These are phyloP conservation scores for Chelmon rostratus DNA, from an alignment of 2,797 vertebrate species.

Conservation along the genomic window DNA sequence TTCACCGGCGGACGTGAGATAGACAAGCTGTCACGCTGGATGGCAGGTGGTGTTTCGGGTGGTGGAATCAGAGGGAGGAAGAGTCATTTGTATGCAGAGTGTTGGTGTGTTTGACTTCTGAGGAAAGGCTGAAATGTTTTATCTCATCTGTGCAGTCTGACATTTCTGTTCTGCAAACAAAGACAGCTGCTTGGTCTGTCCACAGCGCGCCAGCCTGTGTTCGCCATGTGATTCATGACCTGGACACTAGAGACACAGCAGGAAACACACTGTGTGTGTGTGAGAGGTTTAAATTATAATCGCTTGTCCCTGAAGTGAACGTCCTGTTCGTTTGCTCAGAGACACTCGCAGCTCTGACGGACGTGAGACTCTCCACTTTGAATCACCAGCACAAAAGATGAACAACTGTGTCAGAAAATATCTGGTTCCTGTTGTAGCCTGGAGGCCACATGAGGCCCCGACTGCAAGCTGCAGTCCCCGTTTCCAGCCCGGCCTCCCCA, in stretches of 20 bases:
- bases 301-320: no score
- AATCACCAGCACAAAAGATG: no score
- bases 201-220: background rate
- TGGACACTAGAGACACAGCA: background rate
- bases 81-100: constrained; percentile 5
- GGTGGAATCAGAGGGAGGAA: constrained; percentile 7
- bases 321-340: no score
- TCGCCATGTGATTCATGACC: background rate
- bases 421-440: no score
- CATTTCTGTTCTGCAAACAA: background rate
- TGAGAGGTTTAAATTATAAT: no score
- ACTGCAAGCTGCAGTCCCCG: no score
- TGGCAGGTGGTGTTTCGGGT: constrained; percentile 10
- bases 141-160: constrained; percentile 8
- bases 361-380: no score
- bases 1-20: constrained; percentile 7
- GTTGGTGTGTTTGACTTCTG: constrained; percentile 8
- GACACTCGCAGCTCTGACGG: no score
- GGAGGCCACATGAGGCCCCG: no score
- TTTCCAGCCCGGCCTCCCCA: no score
- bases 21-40: constrained; percentile 31
- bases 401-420: no score
- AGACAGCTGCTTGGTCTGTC: constrained; percentile 1
- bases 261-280: background rate
- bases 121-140: constrained; percentile 10